These are phyloP conservation scores for Phaenicophaeus curvirostris DNA, from an alignment of 2,797 vertebrate genomes.

Conservation along the genomic window DNA sequence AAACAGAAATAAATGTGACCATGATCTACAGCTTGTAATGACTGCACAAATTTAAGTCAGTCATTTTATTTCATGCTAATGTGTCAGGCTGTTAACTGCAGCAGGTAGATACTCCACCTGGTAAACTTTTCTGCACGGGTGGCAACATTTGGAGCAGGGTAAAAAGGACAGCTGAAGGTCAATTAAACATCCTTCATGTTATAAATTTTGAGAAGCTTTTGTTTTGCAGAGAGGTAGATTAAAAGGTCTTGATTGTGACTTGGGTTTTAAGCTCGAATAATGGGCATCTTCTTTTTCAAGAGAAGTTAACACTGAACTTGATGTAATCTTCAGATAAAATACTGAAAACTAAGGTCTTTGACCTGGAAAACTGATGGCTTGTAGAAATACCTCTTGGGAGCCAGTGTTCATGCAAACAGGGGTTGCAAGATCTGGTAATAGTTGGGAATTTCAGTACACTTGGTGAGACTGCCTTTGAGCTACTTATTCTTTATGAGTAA, in stretches of 20 bases:
- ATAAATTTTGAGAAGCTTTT: not conserved
- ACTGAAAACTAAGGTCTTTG: not conserved
- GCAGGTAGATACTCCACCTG: not conserved
- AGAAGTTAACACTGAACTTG: not conserved
- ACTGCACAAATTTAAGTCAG: not conserved
- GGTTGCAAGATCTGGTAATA: not conserved
- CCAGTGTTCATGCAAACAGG: not conserved
- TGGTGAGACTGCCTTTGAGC: not conserved
- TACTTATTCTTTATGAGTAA: accelerated
- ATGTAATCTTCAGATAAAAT: not conserved
- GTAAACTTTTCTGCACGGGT: not conserved
- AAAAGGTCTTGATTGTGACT: not conserved
- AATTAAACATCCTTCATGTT: not conserved
- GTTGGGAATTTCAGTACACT: not conserved
- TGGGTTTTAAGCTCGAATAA: not conserved
- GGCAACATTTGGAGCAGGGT: not conserved
- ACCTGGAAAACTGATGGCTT: not conserved
- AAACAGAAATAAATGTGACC: not conserved
- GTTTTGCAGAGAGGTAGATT: not conserved
- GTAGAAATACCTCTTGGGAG: not conserved
- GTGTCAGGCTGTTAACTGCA: not conserved
- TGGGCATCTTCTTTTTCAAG: not conserved
- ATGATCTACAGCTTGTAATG: not conserved
- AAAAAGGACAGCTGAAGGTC: not conserved
- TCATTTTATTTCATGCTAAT: not conserved